phyloP scores from a whole-genome alignment of 2,113 vertebrate genomes.

The Neofelis nebulosa region DNA sequence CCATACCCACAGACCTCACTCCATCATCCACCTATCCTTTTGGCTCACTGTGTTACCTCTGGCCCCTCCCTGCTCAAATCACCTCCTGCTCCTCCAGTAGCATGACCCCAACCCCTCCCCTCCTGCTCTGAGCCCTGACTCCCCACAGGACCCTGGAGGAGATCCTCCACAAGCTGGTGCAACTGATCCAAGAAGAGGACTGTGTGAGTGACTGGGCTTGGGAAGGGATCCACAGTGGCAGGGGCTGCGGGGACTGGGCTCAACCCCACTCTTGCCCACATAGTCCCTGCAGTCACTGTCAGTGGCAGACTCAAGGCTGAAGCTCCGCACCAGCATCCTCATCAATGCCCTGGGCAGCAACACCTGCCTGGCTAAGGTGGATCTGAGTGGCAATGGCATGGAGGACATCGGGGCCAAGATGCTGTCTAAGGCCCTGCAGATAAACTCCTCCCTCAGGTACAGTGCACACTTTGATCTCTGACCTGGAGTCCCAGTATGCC shows the following conservation, averaged over 20 bases:
- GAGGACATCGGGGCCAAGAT: conserved; percentile 94
- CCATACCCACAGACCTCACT: neutral
- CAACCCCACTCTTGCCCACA: neutral
- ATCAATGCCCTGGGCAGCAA: conserved; percentile 94
- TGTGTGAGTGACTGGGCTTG: conserved; percentile 88
- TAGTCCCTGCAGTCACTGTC: conserved; percentile 93
- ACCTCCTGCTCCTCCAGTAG: neutral
- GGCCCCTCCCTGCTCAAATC: neutral
- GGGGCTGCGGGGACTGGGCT: neutral
- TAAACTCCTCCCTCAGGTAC: conserved; percentile 93
- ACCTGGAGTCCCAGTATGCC: neutral
- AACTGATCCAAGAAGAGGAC: conserved; percentile 94
- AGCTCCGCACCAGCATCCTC: conserved; percentile 91
- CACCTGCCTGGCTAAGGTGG: conserved; percentile 90
- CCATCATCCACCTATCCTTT: neutral
- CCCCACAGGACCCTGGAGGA: conserved; percentile 91
- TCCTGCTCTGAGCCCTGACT: neutral
- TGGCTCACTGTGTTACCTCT: neutral
- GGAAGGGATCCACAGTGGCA: neutral
- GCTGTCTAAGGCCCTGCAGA: conserved; percentile 94
- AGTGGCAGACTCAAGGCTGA: conserved; percentile 90
- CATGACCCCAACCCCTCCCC: neutral
- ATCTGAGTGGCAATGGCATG: conserved; percentile 93
- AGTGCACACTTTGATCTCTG: neutral
- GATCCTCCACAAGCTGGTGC: conserved; percentile 92